A percentile compares a stretch with the other conserved stretches of the same genome.
phyloP scores from a whole-genome alignment of 2,797 vertebrate genomes.

The Channallabes apus region DNA sequence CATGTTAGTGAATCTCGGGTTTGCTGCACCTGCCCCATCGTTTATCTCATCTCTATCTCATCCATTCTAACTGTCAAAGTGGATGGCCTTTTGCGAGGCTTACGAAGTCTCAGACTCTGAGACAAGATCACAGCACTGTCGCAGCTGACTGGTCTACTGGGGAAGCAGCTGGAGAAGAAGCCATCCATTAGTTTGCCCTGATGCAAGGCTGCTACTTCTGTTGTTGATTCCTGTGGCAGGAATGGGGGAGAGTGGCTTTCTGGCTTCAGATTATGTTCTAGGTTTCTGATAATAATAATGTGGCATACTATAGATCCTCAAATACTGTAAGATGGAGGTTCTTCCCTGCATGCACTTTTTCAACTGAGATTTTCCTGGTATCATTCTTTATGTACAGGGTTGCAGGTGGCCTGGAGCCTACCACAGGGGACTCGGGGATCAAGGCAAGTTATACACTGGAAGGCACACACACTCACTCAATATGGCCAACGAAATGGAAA shows the following conservation, averaged over 20 bases:
- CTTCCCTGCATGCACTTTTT: neutral
- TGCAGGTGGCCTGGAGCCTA: no score
- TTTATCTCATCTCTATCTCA: slow-evolving; percentile 21
- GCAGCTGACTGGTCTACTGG: slow-evolving; percentile 48
- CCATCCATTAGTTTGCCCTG: slow-evolving; percentile 51
- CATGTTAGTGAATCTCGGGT: slow-evolving; percentile 11
- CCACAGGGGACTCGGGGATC: no score
- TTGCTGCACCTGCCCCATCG: slow-evolving; percentile 28
- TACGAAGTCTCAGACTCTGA: neutral
- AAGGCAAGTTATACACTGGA: no score
- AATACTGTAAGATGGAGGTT: neutral
- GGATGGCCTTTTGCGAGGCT: neutral
- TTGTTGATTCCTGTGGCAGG: slow-evolving; percentile 7
- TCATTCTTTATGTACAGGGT: neutral
- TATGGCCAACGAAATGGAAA: no score
- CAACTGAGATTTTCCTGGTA: neutral
- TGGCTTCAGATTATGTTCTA: neutral
- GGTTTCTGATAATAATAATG: neutral
- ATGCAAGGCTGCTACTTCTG: slow-evolving; percentile 2
- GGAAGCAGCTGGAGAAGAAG: slow-evolving; percentile 52
- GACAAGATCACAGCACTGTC: slow-evolving; percentile 38
- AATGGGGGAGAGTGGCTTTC: slow-evolving; percentile 4
- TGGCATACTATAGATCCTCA: neutral
- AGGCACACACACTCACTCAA: no score
- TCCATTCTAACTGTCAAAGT: neutral